A percentile compares a stretch with the other conserved stretches of the same genome.
phyloP scores from a whole-genome alignment of 2,888 invertebrate species.

The Eustalomyia histrio region DNA sequence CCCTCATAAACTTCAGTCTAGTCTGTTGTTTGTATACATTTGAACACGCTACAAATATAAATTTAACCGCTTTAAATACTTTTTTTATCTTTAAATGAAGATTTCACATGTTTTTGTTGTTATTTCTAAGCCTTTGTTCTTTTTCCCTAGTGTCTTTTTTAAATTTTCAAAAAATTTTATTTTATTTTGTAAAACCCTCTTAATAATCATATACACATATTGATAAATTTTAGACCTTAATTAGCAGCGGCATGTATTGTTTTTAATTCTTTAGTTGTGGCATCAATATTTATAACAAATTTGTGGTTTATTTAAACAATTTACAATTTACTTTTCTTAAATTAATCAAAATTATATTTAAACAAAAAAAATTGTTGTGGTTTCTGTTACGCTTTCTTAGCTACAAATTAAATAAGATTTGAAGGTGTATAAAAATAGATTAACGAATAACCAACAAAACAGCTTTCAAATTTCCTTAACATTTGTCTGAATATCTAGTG shows the following conservation, averaged over 20 bases:
- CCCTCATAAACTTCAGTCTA: background rate
- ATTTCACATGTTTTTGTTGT: conserved; percentile 37
- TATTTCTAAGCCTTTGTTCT: background rate
- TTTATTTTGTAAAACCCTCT: conserved; percentile 5
- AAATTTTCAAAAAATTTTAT: background rate
- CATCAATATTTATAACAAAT: conserved; percentile 47
- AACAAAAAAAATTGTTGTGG: conserved; percentile 16
- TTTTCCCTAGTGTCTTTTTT: background rate
- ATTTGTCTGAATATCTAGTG: background rate
- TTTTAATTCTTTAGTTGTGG: conserved; percentile 31
- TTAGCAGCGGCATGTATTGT: conserved; percentile 50
- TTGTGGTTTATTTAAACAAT: conserved; percentile 62
- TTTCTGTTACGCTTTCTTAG: conserved; percentile 21
- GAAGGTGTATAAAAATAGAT: conserved; percentile 23
- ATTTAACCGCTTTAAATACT: conserved; percentile 37
- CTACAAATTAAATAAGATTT: conserved; percentile 9
- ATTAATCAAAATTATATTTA: background rate
- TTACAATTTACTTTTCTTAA: conserved; percentile 16
- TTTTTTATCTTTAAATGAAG: conserved; percentile 27
- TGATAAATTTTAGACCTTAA: conserved; percentile 36
- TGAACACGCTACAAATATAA: conserved; percentile 38
- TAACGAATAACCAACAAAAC: background rate
- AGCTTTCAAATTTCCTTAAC: background rate
- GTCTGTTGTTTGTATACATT: conserved; percentile 14
- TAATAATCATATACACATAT: conserved; percentile 17